phyloP scores from a whole-genome alignment of 92 coral and sea anemone species.

The Paramuricea clavata region DNA sequence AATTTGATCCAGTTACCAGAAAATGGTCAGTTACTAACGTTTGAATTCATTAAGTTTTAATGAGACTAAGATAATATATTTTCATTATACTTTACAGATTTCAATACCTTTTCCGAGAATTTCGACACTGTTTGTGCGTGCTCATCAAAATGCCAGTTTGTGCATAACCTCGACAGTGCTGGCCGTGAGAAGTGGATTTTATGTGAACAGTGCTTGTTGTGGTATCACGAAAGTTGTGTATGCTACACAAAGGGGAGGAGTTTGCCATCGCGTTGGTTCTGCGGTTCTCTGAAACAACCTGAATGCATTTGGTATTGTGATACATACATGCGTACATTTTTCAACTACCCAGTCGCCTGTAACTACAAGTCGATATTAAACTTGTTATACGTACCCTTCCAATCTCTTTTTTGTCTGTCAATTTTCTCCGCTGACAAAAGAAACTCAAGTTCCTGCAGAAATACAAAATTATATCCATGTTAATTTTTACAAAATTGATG shows the following conservation, averaged over 20 bases:
- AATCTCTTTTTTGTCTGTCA: no score
- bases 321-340: no score
- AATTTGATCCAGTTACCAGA: no score
- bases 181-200: not conserved
- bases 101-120: not conserved
- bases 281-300: not conserved
- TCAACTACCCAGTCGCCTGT: no score
- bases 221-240: constrained; percentile 5
- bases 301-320: constrained; percentile 2
- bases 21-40: no score
- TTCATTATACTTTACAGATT: not conserved
- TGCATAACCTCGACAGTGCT: not conserved
- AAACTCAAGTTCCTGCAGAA: no score
- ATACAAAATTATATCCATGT: no score
- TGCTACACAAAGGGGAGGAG: not conserved
- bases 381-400: no score
- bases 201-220: not conserved
- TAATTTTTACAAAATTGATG: no score
- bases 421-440: no score
- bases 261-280: not conserved
- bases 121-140: not conserved
- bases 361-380: no score
- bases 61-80: no score
- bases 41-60: not conserved
- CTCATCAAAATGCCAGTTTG: not conserved